Percentiles rank a stretch among this genome's conserved stretches.
Conservation (phyloP, 2,888 invertebrate genomes). For the Oeneis ivallda region DNA sequence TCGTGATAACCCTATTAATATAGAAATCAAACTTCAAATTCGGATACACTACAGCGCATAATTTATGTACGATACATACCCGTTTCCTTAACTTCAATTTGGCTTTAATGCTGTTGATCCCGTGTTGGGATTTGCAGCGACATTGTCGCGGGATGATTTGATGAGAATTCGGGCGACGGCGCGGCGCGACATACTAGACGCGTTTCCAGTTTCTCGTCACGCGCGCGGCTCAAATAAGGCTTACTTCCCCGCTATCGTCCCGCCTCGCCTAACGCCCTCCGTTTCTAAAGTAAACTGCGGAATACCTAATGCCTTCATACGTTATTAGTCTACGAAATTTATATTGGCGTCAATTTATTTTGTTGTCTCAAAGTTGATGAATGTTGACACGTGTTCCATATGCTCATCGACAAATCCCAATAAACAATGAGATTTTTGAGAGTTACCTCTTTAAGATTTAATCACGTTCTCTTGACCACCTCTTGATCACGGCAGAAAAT, state of each 20-base stretch:
- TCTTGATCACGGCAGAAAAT: no score
- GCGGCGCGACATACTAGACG: constrained; percentile 65
- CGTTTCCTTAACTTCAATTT: constrained; percentile 67
- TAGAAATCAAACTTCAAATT: constrained; percentile 45
- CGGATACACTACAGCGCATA: constrained; percentile 27
- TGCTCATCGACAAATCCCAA: no score
- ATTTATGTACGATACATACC: constrained; percentile 44
- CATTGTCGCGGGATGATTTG: constrained; percentile 78
- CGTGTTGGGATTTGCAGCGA: constrained; percentile 74
- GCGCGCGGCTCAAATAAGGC: constrained; percentile 79
- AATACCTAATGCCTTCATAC: constrained; percentile 70
- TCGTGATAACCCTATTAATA: not conserved
- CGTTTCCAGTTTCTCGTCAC: constrained; percentile 79
- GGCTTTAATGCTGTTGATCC: constrained; percentile 76
- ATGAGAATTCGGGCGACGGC: constrained; percentile 70
- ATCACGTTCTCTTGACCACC: no score
- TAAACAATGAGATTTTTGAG: not conserved
- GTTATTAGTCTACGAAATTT: constrained; percentile 44
- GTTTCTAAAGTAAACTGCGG: constrained; percentile 68
- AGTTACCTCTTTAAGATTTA: not conserved
- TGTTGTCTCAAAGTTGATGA: not conserved
- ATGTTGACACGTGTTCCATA: no score
- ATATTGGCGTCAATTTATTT: constrained; percentile 33
- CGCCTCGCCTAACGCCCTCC: constrained; percentile 62
- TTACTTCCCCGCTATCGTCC: constrained; percentile 64